These are phyloP conservation scores for Lophochroa leadbeateri DNA, from an alignment of 2,113 vertebrate species.

Conservation along the genomic window DNA sequence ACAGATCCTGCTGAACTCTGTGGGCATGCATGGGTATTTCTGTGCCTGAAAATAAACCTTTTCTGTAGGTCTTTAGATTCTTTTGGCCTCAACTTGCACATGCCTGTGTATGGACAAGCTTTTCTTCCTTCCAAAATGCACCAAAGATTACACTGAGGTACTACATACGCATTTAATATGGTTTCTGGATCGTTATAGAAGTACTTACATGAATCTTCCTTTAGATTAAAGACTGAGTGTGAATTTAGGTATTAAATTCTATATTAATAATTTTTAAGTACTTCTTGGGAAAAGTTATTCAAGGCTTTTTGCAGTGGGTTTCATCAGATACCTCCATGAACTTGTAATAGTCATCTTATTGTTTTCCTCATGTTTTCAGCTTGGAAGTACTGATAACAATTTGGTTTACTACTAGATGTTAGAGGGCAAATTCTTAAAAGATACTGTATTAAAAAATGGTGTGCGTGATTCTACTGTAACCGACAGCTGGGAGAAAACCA, in stretches of 20 bases:
- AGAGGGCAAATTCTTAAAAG: not conserved
- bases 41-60: not conserved
- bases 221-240: not conserved
- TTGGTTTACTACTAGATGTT: not conserved
- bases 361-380: not conserved
- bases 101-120: accelerated
- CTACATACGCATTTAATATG: accelerated
- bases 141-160: not conserved
- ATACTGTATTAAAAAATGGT: not conserved
- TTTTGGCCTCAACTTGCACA: not conserved
- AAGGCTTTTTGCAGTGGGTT: not conserved
- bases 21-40: not conserved
- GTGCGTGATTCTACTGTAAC: not conserved
- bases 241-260: not conserved
- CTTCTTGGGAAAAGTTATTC: not conserved
- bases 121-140: not conserved
- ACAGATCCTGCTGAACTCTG: not conserved
- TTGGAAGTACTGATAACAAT: not conserved
- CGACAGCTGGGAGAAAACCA: not conserved
- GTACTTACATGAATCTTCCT: not conserved
- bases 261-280: not conserved
- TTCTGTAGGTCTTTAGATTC: not conserved
- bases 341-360: not conserved
- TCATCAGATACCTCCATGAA: not conserved
- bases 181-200: not conserved